Base-by-base conservation (phyloP, 2,797 vertebrate species). In the Coccyzus lansbergi region DNA sequence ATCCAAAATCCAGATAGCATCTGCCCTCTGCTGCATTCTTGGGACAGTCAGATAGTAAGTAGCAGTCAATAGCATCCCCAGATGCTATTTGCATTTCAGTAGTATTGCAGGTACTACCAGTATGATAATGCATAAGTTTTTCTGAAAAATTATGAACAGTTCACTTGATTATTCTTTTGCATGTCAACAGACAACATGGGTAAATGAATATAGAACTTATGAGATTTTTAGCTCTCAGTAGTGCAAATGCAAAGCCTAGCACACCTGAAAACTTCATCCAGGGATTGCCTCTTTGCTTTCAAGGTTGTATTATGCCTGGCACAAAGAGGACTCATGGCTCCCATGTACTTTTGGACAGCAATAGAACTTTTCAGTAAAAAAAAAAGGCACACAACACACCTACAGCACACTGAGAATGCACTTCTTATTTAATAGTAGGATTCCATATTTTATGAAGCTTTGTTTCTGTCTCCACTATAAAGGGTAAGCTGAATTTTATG, bases 361-460 rank as follows among this genome's bases (percentile, higher is more conserved):
- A 38, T 21, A 46, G 40, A 62, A 25, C 15, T 28, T 15, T 16
- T 44, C 20, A 44, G 20, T 24, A 67, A 72, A 70, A 79, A 79
- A 79, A 36, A 8, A 59, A 48, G 20, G 12, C 17, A 34, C 1
- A 2, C 11, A 79, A 55, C 26, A 55, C 11, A 29, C 4, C n/a
- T 7, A 4, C 29, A 79, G 13, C 19, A 44, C 46, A 63, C 2
- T 0, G 2, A 74, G 18, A 80, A 7, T 0, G 1, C 0, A 2
- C 4, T 69, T 60, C 40, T 34, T 69, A 9, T 62, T 86, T 67
- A 81, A 46, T 26, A 31, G 22, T 4, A 70, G n/a, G 7, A 67
- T 60, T 91, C 55, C 28, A 6, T 40, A 22, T 29, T 80, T 80
- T 60, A 44, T 38, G 16, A 13, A 77, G 29, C 9, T 80, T 89